Percentiles rank a stretch among this genome's conserved stretches.
phyloP scores from a whole-genome alignment of 2,888 invertebrate genomes.

The Patella ulyssiponensis region DNA sequence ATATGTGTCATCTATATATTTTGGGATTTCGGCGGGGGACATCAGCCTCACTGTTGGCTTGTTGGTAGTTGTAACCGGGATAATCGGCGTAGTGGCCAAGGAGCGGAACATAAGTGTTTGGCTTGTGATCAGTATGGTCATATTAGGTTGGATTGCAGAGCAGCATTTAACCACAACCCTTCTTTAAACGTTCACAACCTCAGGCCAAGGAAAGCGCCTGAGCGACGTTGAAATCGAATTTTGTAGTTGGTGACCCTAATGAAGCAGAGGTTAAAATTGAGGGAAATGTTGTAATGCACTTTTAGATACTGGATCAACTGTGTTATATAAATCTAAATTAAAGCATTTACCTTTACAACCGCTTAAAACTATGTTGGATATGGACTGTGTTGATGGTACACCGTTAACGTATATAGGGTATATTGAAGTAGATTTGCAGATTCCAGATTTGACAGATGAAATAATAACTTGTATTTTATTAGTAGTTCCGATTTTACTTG shows the following conservation, averaged over 20 bases:
- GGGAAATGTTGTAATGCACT: not conserved
- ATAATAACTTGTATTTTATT: not conserved
- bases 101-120: not conserved
- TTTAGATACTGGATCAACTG: not conserved
- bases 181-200: not conserved
- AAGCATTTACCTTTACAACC: not conserved
- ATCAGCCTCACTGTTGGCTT: too few relatives aligned
- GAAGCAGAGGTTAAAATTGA: not conserved
- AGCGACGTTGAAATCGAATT: not conserved
- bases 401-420: not conserved
- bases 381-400: not conserved
- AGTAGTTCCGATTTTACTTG: not conserved
- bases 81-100: not conserved
- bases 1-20: too few relatives aligned
- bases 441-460: not conserved
- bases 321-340: not conserved
- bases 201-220: not conserved
- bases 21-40: too few relatives aligned
- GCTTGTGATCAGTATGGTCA: too few relatives aligned
- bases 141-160: not conserved
- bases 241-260: not conserved
- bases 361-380: not conserved
- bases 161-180: not conserved
- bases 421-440: not conserved
- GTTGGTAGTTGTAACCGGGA: not conserved